Conservation (phyloP, 2,113 vertebrate genomes). For the Thalassoma bifasciatum region DNA sequence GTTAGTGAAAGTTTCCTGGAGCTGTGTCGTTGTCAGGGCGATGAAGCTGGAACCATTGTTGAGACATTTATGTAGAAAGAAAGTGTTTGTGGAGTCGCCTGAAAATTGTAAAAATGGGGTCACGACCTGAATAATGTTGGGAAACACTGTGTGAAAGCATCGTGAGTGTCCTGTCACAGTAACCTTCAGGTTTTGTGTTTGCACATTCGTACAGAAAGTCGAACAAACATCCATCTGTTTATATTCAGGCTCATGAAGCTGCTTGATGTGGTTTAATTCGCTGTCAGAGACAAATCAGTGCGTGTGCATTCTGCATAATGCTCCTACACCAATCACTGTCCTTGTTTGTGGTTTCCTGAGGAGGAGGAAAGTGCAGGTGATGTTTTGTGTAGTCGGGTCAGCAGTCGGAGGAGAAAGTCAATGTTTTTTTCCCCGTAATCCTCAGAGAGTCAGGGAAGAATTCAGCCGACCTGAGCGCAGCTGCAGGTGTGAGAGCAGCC, state of each 20-base stretch:
- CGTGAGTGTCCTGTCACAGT: conserved; percentile 3
- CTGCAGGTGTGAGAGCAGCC: conserved; percentile 51
- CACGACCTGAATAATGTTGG: too few species aligned
- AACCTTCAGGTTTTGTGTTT: conserved; percentile 59
- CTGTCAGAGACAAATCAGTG: conserved; percentile 59
- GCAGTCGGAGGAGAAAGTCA: background rate
- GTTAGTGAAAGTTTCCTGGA: too few species aligned
- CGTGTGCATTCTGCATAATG: conserved; percentile 20
- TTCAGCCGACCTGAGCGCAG: background rate
- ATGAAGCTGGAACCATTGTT: too few species aligned
- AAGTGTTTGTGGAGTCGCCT: too few species aligned
- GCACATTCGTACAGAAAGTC: conserved; percentile 52
- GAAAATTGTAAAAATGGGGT: too few species aligned
- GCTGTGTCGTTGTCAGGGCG: too few species aligned
- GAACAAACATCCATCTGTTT: conserved; percentile 71
- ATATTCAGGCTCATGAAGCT: conserved; percentile 51
- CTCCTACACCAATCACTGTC: conserved; percentile 34
- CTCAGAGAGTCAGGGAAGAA: background rate
- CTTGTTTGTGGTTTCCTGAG: conserved; percentile 40
- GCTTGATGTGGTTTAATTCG: conserved; percentile 55
- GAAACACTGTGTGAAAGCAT: conserved; percentile 10
- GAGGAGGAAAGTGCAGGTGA: conserved; percentile 34
- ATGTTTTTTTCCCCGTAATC: conserved; percentile 25
- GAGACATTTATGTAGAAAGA: too few species aligned
- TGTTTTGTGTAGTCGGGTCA: background rate